These are phyloP conservation scores for Connochaetes taurinus DNA, from an alignment of 2,113 vertebrate genomes.

Conservation along the genomic window DNA sequence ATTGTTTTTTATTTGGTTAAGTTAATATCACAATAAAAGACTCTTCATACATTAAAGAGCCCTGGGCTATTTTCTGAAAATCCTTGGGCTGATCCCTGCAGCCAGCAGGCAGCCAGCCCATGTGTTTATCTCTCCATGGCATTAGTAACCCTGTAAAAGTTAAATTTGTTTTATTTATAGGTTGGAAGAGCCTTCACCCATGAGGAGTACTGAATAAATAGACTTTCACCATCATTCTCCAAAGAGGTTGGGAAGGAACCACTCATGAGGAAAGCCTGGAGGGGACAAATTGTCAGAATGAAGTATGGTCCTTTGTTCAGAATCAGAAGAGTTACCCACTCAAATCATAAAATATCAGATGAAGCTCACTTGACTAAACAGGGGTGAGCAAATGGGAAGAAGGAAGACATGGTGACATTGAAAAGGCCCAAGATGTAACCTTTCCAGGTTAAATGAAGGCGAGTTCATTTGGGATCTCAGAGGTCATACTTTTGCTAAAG, in stretches of 20 bases:
- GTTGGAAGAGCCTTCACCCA: slow-evolving; percentile 54
- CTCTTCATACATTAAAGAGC: not conserved
- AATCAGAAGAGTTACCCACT: slow-evolving; percentile 64
- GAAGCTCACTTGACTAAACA: slow-evolving; percentile 51
- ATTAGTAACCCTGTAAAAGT: slow-evolving; percentile 59
- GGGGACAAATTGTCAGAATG: slow-evolving; percentile 56
- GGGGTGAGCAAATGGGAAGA: not conserved
- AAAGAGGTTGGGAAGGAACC: slow-evolving; percentile 40
- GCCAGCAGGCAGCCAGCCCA: slow-evolving; percentile 6
- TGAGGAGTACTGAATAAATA: slow-evolving; percentile 62
- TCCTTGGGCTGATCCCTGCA: not conserved
- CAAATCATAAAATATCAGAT: slow-evolving; percentile 52
- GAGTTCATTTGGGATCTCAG: not conserved
- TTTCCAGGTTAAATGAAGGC: not conserved
- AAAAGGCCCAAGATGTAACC: not conserved
- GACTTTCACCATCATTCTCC: slow-evolving; percentile 53
- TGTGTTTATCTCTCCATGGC: slow-evolving; percentile 49
- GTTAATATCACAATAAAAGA: slow-evolving; percentile 8
- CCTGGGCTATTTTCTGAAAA: slow-evolving; percentile 35
- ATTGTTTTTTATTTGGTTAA: slow-evolving; percentile 14
- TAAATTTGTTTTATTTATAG: slow-evolving; percentile 72
- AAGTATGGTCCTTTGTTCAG: slow-evolving; percentile 48
- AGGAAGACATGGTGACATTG: not conserved
- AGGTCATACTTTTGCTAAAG: not conserved
- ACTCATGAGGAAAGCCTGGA: slow-evolving; percentile 58